Conservation (phyloP, 1,140 invertebrate species). For the Drosophila nasuta region DNA sequence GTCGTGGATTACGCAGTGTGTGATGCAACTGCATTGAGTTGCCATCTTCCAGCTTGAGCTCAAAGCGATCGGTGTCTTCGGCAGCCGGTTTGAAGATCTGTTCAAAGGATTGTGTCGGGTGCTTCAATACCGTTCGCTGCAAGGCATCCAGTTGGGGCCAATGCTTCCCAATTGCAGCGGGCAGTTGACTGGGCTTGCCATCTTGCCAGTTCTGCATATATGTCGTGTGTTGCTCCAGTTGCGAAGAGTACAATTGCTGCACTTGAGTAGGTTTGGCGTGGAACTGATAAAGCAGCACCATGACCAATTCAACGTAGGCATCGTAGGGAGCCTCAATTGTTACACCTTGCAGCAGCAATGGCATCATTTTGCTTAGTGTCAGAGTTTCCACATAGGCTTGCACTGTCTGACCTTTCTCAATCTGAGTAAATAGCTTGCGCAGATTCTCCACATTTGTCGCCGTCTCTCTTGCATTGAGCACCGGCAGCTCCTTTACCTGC, state of each 20-base stretch:
- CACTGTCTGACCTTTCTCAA: constrained; percentile 76
- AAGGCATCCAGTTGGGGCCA: constrained; percentile 45
- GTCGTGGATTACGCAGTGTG: constrained; percentile 56
- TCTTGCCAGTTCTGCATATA: constrained; percentile 70
- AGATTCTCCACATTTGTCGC: constrained; percentile 60
- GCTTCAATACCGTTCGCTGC: constrained; percentile 36
- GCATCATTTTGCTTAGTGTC: constrained; percentile 73
- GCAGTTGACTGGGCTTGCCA: constrained; percentile 26
- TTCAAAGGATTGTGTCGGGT: constrained; percentile 37
- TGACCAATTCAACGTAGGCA: constrained; percentile 73
- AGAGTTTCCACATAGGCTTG: constrained; percentile 76
- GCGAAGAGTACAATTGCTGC: constrained; percentile 50
- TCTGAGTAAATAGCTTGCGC: constrained; percentile 69
- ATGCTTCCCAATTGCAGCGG: constrained; percentile 24
- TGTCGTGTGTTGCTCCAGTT: constrained; percentile 33
- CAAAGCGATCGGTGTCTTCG: constrained; percentile 31
- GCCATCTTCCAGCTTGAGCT: constrained; percentile 63
- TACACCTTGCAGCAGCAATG: constrained; percentile 71
- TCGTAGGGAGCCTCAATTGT: constrained; percentile 56
- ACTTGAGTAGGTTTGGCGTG: constrained; percentile 69
- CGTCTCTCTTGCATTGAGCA: constrained; percentile 31
- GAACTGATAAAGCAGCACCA: constrained; percentile 76
- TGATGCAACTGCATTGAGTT: constrained; percentile 41
- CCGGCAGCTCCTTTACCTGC: constrained; percentile 50
- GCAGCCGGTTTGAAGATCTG: constrained; percentile 44